Conservation (phyloP, 1,140 invertebrate species). For the Anoplophora glabripennis region DNA sequence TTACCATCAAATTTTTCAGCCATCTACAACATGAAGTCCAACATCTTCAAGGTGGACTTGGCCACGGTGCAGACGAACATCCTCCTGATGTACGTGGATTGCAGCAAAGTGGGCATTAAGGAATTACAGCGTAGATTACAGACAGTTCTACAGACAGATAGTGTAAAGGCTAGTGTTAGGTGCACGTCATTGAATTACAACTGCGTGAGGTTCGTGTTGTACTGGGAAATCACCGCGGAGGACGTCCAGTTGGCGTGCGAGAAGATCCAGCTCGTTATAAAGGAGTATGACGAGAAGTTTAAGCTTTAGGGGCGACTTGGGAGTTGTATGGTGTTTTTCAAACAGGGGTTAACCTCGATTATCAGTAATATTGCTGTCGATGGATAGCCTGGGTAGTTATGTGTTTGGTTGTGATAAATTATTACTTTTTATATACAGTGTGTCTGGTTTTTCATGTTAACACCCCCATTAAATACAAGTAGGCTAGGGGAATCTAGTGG, state of each 20-base stretch:
- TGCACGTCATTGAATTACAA: slow-evolving; percentile 54
- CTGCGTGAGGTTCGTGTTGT: slow-evolving; percentile 62
- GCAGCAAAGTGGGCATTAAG: slow-evolving; percentile 50
- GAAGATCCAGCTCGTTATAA: slow-evolving; percentile 62
- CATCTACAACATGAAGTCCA: slow-evolving; percentile 57
- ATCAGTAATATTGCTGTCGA: no score
- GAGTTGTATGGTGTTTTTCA: background rate
- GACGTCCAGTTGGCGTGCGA: slow-evolving; percentile 61
- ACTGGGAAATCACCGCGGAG: slow-evolving; percentile 64
- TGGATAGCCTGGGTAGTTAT: no score
- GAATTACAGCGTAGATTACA: slow-evolving; percentile 60
- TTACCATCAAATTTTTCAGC: slow-evolving; percentile 51
- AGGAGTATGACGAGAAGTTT: slow-evolving; percentile 50
- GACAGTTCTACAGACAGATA: slow-evolving; percentile 55
- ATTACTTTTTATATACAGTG: no score
- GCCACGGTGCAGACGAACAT: slow-evolving; percentile 75
- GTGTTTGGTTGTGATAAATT: no score
- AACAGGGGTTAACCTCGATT: no score
- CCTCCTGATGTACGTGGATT: slow-evolving; percentile 62
- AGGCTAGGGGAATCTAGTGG: no score
- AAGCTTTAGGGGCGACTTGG: background rate
- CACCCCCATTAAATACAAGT: no score
- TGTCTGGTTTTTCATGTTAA: no score
- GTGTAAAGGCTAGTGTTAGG: slow-evolving; percentile 55
- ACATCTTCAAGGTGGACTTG: slow-evolving; percentile 60